A percentile compares a stretch with the other conserved stretches of the same genome.
phyloP scores from a whole-genome alignment of 2,888 invertebrate genomes.

The Zaprionus lineosus region DNA sequence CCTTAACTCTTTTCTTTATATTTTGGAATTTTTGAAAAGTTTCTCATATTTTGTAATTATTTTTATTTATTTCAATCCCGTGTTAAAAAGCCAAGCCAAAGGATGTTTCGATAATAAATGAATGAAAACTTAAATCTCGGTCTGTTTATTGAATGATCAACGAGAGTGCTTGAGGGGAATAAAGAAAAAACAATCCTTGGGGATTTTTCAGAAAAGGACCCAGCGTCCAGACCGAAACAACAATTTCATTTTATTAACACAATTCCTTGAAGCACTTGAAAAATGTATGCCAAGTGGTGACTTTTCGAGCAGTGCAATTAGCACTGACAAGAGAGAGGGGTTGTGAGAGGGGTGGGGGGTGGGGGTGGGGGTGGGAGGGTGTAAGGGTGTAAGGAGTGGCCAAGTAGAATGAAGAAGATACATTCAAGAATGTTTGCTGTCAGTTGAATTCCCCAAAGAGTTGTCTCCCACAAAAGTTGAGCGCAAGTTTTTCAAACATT shows the following conservation, averaged over 20 bases:
- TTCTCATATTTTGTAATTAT: too few species aligned
- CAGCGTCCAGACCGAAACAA: neutral
- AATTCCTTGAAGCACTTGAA: constrained; percentile 33
- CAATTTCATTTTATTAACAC: constrained; percentile 53
- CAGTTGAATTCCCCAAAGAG: constrained; percentile 31
- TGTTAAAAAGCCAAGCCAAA: too few species aligned
- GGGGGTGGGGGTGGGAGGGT: neutral
- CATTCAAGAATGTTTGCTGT: constrained; percentile 25
- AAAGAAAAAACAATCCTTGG: neutral
- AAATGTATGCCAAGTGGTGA: constrained; percentile 49
- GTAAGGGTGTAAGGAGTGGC: too few species aligned
- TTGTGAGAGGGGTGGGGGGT: neutral
- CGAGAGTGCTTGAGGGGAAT: neutral
- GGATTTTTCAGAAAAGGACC: neutral
- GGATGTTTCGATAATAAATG: too few species aligned
- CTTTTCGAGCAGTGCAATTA: constrained; percentile 42
- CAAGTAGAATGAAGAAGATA: neutral
- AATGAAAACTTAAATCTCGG: too few species aligned
- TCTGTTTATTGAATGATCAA: constrained; percentile 1
- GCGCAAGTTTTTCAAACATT: constrained; percentile 10
- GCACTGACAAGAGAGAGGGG: constrained; percentile 23
- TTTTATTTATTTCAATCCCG: too few species aligned
- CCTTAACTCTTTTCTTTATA: too few species aligned
- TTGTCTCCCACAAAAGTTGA: constrained; percentile 8
- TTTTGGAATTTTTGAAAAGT: too few species aligned